Base-by-base conservation (phyloP, 1,140 invertebrate species). In the Drosophila lowei region DNA sequence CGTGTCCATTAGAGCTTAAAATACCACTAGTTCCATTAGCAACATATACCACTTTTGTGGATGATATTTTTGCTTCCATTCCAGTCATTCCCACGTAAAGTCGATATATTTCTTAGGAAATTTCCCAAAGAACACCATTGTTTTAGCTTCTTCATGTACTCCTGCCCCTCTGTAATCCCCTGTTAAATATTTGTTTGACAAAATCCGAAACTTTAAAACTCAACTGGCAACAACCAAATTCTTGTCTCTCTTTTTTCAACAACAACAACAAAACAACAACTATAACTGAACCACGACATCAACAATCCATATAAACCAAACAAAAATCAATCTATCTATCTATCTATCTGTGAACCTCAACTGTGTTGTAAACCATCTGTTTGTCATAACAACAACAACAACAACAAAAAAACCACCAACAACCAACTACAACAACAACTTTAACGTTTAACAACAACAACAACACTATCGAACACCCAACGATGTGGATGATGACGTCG, bases 401-500 rank as follows among this genome's bases (percentile, higher is more conserved):
- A 18, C 34, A 73, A 64, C 74, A 54, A 74, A 62, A 62, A 52
- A 18, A 23, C 23, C 74, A 49, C 43, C 79, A 67, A 62, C 78
- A 11, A 73, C 64, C 74, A 54, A 74, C 66, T 48, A 77, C 76
- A 57, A 79, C 55, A 18, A 70, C 68, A 64, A 60, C 44, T 43
- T 2, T 38, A 42, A 30, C 57, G n/a, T 49, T 43, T 50, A 49
- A 63, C 68, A 46, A 72, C 66, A 46, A 72, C 66, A 77, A 71
- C 54, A 52, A 46, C 55, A 66, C 79, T 68, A 50, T 72, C 34
- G 50, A 46, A 81, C 49, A 78, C 71, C 6, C 46, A 25, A 52
- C 54, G 66, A 86, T 89, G 84, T 83, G 79, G 84, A 89, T 76
- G 84, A 89, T 89, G 84, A 89, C 85, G 84, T 89, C 85, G 85